These are phyloP conservation scores for Sesia apiformis DNA, from an alignment of 2,888 invertebrate genomes.

Conservation along the genomic window DNA sequence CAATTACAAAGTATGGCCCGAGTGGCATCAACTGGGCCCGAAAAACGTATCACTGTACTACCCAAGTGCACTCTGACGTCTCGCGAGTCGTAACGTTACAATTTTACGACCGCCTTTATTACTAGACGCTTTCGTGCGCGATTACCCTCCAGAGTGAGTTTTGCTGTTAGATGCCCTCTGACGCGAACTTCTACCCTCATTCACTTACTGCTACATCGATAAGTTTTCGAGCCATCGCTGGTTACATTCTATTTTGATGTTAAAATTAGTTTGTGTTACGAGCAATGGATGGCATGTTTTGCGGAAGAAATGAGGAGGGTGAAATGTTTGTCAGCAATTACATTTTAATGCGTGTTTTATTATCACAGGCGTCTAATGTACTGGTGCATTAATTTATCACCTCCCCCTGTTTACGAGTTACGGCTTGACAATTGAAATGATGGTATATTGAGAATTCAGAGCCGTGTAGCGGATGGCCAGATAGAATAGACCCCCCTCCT, in stretches of 20 bases:
- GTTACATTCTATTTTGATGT: slow-evolving; percentile 4
- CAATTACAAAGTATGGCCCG: slow-evolving; percentile 29
- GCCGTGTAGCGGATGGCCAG: slow-evolving; percentile 31
- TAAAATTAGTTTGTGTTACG: slow-evolving; percentile 1
- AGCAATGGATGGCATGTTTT: slow-evolving; percentile 22
- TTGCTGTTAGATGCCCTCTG: slow-evolving; percentile 64
- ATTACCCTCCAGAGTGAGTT: slow-evolving; percentile 74
- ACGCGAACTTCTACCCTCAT: slow-evolving; percentile 36
- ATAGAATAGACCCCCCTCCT: slow-evolving; percentile 26
- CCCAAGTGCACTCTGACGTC: slow-evolving; percentile 63
- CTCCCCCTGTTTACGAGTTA: slow-evolving; percentile 63
- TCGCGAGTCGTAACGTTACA: slow-evolving; percentile 68
- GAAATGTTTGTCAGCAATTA: slow-evolving; percentile 56
- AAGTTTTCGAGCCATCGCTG: slow-evolving; percentile 32
- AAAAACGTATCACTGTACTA: slow-evolving; percentile 66
- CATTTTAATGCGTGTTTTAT: slow-evolving; percentile 71
- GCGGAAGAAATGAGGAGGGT: slow-evolving; percentile 10
- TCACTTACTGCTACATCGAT: slow-evolving; percentile 20
- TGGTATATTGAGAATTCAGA: slow-evolving; percentile 54
- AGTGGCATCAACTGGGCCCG: slow-evolving; percentile 39
- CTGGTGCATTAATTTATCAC: slow-evolving; percentile 70
- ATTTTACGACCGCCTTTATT: slow-evolving; percentile 72
- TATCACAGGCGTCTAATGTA: slow-evolving; percentile 69
- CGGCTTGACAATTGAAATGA: slow-evolving; percentile 69
- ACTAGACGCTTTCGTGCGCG: slow-evolving; percentile 73